A percentile compares a stretch with the other conserved stretches of the same genome.
phyloP scores from a whole-genome alignment of 1,140 invertebrate species.

The Hylaeus volcanicus region DNA sequence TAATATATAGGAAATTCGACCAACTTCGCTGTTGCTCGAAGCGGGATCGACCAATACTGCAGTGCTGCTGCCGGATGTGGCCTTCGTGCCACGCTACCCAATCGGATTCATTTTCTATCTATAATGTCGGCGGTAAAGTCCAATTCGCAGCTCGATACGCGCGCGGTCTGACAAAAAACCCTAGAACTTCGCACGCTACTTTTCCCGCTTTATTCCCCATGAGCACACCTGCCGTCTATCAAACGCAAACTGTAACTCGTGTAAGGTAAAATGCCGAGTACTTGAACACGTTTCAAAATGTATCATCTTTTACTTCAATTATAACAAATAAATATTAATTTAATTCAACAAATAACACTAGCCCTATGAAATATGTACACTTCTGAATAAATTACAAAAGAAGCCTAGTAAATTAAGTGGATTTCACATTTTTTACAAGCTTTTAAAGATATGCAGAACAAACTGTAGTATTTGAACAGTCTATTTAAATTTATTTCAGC shows the following conservation, averaged over 20 bases:
- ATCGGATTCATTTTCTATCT: constrained; percentile 56
- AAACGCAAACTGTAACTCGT: background rate
- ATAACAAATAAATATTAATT: too few relatives aligned
- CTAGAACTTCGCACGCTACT: background rate
- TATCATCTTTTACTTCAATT: too few relatives aligned
- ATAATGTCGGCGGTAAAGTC: constrained; percentile 58
- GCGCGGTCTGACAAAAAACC: constrained; percentile 28
- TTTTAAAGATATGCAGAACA: too few relatives aligned
- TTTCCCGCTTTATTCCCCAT: constrained; percentile 34
- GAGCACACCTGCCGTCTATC: constrained; percentile 9
- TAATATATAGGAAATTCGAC: constrained; percentile 65
- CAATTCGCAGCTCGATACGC: constrained; percentile 47
- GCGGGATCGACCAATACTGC: constrained; percentile 71
- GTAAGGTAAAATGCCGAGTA: background rate
- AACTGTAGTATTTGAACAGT: too few relatives aligned
- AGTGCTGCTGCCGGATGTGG: constrained; percentile 69
- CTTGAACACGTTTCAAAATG: too few relatives aligned
- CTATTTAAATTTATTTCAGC: too few relatives aligned
- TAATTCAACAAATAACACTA: too few relatives aligned
- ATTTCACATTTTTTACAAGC: too few relatives aligned
- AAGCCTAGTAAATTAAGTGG: too few relatives aligned
- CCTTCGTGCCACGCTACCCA: constrained; percentile 64
- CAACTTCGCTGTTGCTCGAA: constrained; percentile 63
- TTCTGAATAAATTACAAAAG: too few relatives aligned
- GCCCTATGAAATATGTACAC: too few relatives aligned